phyloP scores from a whole-genome alignment of 2,888 invertebrate genomes.

The Tholera decimalis region DNA sequence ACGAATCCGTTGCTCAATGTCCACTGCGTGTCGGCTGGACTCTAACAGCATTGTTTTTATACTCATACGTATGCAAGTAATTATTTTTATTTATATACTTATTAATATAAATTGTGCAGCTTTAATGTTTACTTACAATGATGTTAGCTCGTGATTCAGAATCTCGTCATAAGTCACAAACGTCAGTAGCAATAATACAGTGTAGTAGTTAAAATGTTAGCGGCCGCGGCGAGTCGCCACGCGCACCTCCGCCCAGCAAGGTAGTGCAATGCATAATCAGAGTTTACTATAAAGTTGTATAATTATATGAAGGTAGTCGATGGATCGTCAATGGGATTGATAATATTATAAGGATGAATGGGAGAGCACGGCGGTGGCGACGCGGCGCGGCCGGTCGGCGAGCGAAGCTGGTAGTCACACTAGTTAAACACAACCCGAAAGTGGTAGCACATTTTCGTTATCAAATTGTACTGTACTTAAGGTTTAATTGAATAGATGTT shows the following conservation, averaged over 20 bases:
- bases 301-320: slow-evolving; percentile 63
- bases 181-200: slow-evolving; percentile 89
- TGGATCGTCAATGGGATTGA: slow-evolving; percentile 65
- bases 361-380: slow-evolving; percentile 42
- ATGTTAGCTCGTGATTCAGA: slow-evolving; percentile 91
- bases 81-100: slow-evolving; percentile 89
- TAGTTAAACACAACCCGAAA: slow-evolving; percentile 89
- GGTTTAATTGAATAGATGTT: slow-evolving; percentile 90
- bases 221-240: slow-evolving; percentile 73
- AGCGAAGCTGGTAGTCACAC: slow-evolving; percentile 85
- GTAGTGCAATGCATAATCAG: slow-evolving; percentile 83
- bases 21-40: slow-evolving; percentile 79
- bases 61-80: slow-evolving; percentile 84
- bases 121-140: slow-evolving; percentile 91
- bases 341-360: slow-evolving; percentile 57
- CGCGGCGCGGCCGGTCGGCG: slow-evolving; percentile 60
- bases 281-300: slow-evolving; percentile 71
- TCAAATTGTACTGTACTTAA: slow-evolving; percentile 88
- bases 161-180: slow-evolving; percentile 92
- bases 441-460: slow-evolving; percentile 90
- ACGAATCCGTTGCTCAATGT: slow-evolving; percentile 88
- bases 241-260: slow-evolving; percentile 66
- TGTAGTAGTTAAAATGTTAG: slow-evolving; percentile 80
- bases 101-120: slow-evolving; percentile 90
- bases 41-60: slow-evolving; percentile 84